phyloP scores from a whole-genome alignment of 2,113 vertebrate genomes.

The Thomomys bottae region DNA sequence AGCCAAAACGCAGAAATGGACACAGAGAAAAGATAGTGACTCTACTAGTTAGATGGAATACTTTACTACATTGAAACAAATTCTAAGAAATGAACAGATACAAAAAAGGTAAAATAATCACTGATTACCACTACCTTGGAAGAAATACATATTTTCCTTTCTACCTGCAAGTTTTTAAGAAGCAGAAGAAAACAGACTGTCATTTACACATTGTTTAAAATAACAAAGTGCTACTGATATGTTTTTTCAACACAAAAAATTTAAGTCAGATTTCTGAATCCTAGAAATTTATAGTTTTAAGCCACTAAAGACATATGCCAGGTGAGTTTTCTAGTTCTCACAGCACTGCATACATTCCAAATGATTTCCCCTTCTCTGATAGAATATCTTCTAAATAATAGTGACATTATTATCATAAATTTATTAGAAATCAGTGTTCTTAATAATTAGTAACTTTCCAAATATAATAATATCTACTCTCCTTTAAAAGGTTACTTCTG shows the following conservation, averaged over 20 bases:
- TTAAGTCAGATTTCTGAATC: background rate
- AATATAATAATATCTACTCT: background rate
- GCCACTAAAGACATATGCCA: background rate
- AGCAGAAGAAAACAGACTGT: background rate
- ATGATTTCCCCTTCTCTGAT: background rate
- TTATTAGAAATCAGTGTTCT: background rate
- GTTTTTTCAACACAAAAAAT: background rate
- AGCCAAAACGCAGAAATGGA: background rate
- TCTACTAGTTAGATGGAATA: background rate
- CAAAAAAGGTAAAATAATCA: background rate
- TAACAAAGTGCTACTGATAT: background rate
- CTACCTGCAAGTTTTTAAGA: background rate
- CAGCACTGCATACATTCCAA: background rate
- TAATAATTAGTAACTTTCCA: background rate
- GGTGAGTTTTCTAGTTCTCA: background rate
- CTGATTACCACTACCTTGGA: background rate
- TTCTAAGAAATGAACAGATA: background rate
- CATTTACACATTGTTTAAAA: too few species aligned
- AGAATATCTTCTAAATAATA: constrained; percentile 12
- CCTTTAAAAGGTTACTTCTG: background rate
- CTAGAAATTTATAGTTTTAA: constrained; percentile 5
- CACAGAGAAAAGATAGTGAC: background rate
- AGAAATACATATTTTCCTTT: background rate
- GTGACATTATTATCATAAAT: background rate
- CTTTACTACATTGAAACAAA: background rate